Base-by-base conservation (phyloP, 2,113 vertebrate species). In the Pelvicachromis taeniatus region DNA sequence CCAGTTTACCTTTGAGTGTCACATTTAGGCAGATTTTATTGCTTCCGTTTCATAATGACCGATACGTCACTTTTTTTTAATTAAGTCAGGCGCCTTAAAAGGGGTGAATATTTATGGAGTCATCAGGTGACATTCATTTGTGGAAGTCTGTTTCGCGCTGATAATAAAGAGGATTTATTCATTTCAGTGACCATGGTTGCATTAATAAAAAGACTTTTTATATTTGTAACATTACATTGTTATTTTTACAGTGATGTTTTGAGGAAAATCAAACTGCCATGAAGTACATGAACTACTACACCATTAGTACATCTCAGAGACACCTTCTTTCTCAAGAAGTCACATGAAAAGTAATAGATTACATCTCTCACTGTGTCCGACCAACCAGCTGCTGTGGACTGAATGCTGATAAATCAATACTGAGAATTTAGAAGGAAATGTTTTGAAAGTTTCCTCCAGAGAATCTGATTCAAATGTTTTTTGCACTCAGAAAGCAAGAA, bases 71-170 rank as follows among this genome's bases (percentile, higher is more conserved):
- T n/a, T 58, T 58, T 58, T 26, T 58, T 58, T 26, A 58, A 58
- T 0, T 0, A 29, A 23, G 13, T 58, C 0, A 29, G 7, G 29
- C 23, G 5, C 0, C 13, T 58, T 58, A 16, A 0, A 58, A 29
- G 13, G 0, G 55, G 0, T 58, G 26, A 58, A 58, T 31, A 9
- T 0, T 58, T 58, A 58, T 58, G 56, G 0, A 59, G 26, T 59
- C 56, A 31, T 59, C 26, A 31, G 56, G 17, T 31, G 56, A 2
- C 26, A 0, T 59, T 59, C 2, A 0, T 10, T 59, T 59, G 56
- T 59, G 26, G 56, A 59, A 59, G 56, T 59, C 14, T 3, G 56
- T 59, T 59, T 59, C 26, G 31, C 0, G 9, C 56, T 59, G 56
- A 59, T 31, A 17, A 59, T 17, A 59, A 59, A 59, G 26, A 31